Conservation (phyloP, 2,113 vertebrate genomes). For the Dendrocopos noguchii region DNA sequence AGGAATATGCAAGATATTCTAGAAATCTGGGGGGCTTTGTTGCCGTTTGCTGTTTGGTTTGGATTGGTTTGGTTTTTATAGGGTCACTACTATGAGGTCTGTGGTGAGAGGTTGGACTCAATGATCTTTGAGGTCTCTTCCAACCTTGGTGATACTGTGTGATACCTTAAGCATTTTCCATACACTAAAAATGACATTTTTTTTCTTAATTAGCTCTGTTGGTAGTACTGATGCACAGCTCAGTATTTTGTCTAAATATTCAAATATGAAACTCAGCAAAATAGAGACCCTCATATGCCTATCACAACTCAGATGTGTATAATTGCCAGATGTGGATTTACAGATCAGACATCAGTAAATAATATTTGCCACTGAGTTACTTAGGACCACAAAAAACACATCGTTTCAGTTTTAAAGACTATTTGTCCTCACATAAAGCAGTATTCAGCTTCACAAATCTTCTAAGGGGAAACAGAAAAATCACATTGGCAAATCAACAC, state of each 20-base stretch:
- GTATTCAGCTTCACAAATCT: background rate
- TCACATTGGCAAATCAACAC: background rate
- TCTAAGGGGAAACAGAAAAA: background rate
- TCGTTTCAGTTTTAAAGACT: background rate
- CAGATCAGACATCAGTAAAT: background rate
- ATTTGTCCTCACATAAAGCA: background rate
- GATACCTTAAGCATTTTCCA: background rate
- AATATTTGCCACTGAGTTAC: background rate
- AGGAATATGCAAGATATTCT: background rate
- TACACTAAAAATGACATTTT: fast-evolving
- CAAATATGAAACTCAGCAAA: background rate
- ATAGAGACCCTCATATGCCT: background rate
- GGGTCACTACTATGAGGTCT: background rate
- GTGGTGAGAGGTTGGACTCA: no score
- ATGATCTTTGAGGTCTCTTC: no score
- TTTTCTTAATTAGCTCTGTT: background rate
- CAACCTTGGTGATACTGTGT: no score
- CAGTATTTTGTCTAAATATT: background rate
- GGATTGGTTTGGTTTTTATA: background rate
- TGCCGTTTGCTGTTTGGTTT: no score
- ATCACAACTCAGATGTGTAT: background rate
- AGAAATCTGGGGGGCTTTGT: background rate
- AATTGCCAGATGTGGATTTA: background rate
- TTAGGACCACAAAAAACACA: background rate
- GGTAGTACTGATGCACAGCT: background rate